Evolutionary conservation across 2,888 invertebrate genomes (phyloP).

Genomic region (Lysandra coridon): DNA sequence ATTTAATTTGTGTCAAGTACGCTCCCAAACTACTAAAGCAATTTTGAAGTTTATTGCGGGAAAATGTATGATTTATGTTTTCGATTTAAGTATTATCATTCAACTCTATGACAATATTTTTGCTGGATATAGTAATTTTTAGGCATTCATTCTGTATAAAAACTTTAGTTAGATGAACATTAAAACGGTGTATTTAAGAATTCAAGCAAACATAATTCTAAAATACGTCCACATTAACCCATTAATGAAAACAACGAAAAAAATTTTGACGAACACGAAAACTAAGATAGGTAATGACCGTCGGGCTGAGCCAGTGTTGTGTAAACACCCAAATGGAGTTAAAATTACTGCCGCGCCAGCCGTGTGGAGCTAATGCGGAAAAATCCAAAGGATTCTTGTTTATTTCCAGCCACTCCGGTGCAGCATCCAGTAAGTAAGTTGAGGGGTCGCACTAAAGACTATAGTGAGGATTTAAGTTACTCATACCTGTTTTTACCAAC

Average conservation of each 20-base stretch:
- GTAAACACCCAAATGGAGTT: constrained; percentile 42
- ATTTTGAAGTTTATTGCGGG: too few relatives aligned
- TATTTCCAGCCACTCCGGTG: constrained; percentile 51
- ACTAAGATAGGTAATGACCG: constrained; percentile 38
- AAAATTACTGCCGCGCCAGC: constrained; percentile 36
- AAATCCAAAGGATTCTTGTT: constrained; percentile 56
- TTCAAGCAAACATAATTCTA: not conserved
- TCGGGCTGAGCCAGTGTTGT: constrained; percentile 40
- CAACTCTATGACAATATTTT: too few relatives aligned
- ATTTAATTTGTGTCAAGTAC: not conserved
- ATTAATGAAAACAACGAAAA: not conserved
- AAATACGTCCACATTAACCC: not conserved
- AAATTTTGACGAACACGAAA: constrained; percentile 21
- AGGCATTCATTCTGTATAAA: too few relatives aligned
- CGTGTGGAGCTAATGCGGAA: constrained; percentile 41
- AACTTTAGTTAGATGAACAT: too few relatives aligned
- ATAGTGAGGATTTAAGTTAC: not conserved
- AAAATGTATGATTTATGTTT: too few relatives aligned
- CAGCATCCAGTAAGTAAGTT: constrained; percentile 48
- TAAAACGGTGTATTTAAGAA: not conserved
- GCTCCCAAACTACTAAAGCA: too few relatives aligned
- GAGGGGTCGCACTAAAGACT: constrained; percentile 56
- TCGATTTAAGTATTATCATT: too few relatives aligned
- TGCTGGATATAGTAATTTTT: too few relatives aligned
- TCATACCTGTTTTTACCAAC: too few relatives aligned